phyloP scores from a whole-genome alignment of 2,113 vertebrate species.

The Tapirus terrestris region DNA sequence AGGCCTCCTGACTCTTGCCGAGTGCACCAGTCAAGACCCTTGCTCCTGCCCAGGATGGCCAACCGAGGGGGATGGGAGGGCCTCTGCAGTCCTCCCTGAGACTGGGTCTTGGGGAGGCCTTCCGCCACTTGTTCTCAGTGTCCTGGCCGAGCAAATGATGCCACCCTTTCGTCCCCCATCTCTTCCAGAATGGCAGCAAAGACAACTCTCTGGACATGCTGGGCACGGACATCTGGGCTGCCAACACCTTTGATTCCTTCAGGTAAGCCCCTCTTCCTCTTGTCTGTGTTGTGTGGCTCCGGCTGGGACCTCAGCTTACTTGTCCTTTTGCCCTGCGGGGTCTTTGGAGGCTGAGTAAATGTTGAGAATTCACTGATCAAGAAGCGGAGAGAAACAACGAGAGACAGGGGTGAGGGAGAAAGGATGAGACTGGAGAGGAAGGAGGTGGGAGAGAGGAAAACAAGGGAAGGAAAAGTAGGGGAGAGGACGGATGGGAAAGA shows the following conservation, averaged over 20 bases:
- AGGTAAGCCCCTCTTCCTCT: conserved; percentile 87
- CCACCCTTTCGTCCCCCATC: not conserved
- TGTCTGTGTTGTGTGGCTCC: not conserved
- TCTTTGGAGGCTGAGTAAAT: too few relatives aligned
- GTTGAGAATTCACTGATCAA: not conserved
- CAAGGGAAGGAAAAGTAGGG: not conserved
- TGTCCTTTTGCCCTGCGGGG: not conserved
- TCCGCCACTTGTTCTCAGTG: not conserved
- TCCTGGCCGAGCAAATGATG: not conserved
- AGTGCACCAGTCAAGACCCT: not conserved
- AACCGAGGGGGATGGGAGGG: not conserved
- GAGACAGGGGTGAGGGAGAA: not conserved
- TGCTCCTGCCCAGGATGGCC: not conserved
- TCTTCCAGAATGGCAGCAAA: conserved; percentile 94
- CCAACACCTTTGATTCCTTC: conserved; percentile 95
- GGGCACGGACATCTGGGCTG: conserved; percentile 98
- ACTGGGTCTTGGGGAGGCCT: too few relatives aligned
- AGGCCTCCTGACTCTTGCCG: too few relatives aligned
- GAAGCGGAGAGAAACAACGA: not conserved
- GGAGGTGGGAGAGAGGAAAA: not conserved
- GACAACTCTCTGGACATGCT: conserved; percentile 94
- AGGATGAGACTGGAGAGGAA: not conserved
- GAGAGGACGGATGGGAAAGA: not conserved
- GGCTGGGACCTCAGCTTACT: not conserved
- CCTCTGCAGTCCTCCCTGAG: not conserved